These are phyloP conservation scores for Plutella xylostella DNA, from an alignment of 2,888 invertebrate species.

Conservation along the genomic window DNA sequence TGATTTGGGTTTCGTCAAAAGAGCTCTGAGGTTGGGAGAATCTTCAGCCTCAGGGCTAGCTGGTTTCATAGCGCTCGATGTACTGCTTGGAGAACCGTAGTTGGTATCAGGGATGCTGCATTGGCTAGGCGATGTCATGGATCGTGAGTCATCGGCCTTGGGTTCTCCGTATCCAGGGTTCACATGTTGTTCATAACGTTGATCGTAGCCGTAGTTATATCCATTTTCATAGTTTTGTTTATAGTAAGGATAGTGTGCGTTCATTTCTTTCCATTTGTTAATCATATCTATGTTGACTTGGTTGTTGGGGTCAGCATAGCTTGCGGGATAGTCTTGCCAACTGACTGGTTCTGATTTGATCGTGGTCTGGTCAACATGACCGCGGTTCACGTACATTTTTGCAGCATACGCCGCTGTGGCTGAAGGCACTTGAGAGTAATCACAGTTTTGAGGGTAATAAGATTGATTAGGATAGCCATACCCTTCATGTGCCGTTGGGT, in stretches of 20 bases:
- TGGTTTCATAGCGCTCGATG: constrained; percentile 37
- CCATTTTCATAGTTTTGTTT: constrained; percentile 35
- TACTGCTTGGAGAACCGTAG: constrained; percentile 51
- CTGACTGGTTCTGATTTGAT: constrained; percentile 45
- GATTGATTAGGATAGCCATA: constrained; percentile 41
- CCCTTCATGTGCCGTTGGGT: constrained; percentile 30
- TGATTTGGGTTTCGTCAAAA: constrained; percentile 51
- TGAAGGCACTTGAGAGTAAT: constrained; percentile 28
- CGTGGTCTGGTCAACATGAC: constrained; percentile 23
- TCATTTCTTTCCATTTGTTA: constrained; percentile 50
- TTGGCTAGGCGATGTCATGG: constrained; percentile 47
- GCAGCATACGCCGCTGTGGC: constrained; percentile 23
- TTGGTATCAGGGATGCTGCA: constrained; percentile 44
- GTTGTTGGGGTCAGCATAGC: constrained; percentile 25
- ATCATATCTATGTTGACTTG: constrained; percentile 40
- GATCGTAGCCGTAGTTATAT: constrained; percentile 30
- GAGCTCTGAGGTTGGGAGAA: constrained; percentile 70
- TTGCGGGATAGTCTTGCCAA: constrained; percentile 41
- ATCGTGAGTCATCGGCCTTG: constrained; percentile 36
- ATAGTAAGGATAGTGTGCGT: constrained; percentile 27
- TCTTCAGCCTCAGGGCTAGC: constrained; percentile 43
- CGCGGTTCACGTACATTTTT: constrained; percentile 29
- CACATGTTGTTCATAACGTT: constrained; percentile 25
- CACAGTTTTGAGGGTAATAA: constrained; percentile 34
- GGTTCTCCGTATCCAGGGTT: constrained; percentile 27